Evolutionary conservation across 2,113 vertebrate species (phyloP), one percentile per base, ranked within the genome.

Genomic region (Lepus americanus): DNA sequence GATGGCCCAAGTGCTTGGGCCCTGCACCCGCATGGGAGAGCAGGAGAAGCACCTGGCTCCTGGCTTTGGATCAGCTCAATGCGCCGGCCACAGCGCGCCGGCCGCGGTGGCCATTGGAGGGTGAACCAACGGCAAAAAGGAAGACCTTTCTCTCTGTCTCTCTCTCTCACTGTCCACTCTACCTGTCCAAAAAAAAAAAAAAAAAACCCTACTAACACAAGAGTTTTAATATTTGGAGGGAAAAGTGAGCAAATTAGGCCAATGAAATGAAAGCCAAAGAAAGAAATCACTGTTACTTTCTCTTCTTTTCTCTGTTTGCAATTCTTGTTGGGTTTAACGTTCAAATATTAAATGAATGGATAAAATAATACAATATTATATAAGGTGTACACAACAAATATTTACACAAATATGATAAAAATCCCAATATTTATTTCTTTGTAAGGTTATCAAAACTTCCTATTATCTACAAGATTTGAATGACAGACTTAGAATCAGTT

Each of bases 391-490:
- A 90, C 51, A 63, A 16, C 59, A 51, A 90, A 93, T 92, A 84
- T 69, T 94, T 29, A 74, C 5, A 86, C 19, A 63, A 84, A 81
- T 64, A 27, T 66, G 39, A 82, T 19, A 87, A 89, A 92, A 87
- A 89, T 83, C 16, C 53, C 63, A 95, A 59, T 10, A 25, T 31
- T 67, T 17, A 55, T 49, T 94, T 82, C 3, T 86, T 92, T 87
- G 44, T 23, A 81, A 92, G 31, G 14, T 76, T 92, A 63, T 9
- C 53, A 64, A 67, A 90, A 76, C 72, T 76, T 81, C n/a, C 3
- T 96, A 49, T 73, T 92, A n/a, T 29, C 78, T 85, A 92, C 11
- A 95, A 85, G n/a, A 31, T 95, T 78, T 82, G 31, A 88, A 55
- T 73, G 64, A 5, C 1, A 76, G 49, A 59, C 19, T 73, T 73